Evolutionary conservation across 2,888 invertebrate species (phyloP).

Genomic region (Nomada ferruginata): DNA sequence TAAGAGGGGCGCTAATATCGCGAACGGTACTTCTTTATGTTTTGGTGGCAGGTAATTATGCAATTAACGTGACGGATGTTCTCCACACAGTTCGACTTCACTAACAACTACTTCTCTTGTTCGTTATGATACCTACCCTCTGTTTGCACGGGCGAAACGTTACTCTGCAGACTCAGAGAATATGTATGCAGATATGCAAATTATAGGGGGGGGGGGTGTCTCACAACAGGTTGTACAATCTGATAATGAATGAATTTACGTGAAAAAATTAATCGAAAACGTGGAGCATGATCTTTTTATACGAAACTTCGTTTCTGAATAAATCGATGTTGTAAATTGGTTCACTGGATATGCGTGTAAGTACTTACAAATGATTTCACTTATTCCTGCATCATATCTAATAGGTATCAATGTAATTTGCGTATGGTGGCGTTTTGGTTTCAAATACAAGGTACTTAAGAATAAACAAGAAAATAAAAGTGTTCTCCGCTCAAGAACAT

Average conservation of each 20-base stretch:
- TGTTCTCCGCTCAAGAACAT: too few species aligned
- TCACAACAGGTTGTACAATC: too few species aligned
- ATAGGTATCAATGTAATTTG: too few species aligned
- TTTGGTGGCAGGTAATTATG: constrained; percentile 31
- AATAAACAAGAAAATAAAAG: too few species aligned
- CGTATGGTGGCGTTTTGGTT: too few species aligned
- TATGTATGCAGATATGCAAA: too few species aligned
- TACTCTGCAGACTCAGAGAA: neutral
- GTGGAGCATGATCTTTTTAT: neutral
- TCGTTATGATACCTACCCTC: neutral
- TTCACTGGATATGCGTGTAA: neutral
- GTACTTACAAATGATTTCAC: too few species aligned
- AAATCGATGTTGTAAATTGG: neutral
- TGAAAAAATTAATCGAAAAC: neutral
- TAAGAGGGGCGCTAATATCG: constrained; percentile 19
- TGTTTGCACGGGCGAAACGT: neutral
- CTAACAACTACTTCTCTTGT: neutral
- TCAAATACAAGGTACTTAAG: too few species aligned
- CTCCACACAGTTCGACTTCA: constrained; percentile 2
- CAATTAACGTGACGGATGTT: constrained; percentile 15
- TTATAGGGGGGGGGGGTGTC: too few species aligned
- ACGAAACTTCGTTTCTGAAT: neutral
- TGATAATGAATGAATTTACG: neutral
- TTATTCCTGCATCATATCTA: too few species aligned
- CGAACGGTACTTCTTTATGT: constrained; percentile 33